Evolutionary conservation across 2,113 vertebrate genomes (phyloP).

Genomic region (Centrocercus urophasianus): DNA sequence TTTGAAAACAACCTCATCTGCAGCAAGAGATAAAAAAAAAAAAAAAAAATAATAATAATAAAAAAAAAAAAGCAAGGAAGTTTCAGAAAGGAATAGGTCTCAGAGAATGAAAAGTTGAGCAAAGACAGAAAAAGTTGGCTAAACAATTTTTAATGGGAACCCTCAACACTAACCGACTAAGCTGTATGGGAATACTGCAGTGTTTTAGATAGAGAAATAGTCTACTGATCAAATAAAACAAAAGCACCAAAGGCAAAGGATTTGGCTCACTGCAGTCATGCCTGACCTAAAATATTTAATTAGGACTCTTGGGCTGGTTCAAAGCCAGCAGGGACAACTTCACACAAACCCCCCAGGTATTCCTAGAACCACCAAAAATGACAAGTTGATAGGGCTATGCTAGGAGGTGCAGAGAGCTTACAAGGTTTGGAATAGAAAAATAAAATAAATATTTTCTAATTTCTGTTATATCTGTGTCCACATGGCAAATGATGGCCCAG

Average conservation of each 20-base stretch:
- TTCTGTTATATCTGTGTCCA: not conserved
- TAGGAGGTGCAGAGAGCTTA: not conserved
- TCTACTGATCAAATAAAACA: constrained; percentile 21
- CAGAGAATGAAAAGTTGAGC: not conserved
- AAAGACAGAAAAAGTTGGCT: not conserved
- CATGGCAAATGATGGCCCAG: not conserved
- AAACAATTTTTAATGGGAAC: not conserved
- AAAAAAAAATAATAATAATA: too few relatives aligned
- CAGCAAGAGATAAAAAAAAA: not conserved
- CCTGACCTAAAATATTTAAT: constrained; percentile 38
- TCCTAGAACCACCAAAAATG: not conserved
- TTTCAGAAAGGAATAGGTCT: not conserved
- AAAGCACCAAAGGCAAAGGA: constrained; percentile 47
- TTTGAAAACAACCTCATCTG: not conserved
- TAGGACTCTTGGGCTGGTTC: constrained; percentile 31
- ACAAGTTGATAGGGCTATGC: not conserved
- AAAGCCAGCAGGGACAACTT: not conserved
- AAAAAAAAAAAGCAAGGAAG: not conserved
- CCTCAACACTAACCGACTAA: not conserved
- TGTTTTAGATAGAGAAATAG: not conserved
- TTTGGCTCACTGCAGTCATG: not conserved
- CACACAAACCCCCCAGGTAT: not conserved
- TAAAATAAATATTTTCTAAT: not conserved
- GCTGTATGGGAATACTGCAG: not conserved
- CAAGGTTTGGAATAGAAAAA: not conserved